phyloP scores from a whole-genome alignment of 2,113 vertebrate species.

The Tachuris rubrigastra region DNA sequence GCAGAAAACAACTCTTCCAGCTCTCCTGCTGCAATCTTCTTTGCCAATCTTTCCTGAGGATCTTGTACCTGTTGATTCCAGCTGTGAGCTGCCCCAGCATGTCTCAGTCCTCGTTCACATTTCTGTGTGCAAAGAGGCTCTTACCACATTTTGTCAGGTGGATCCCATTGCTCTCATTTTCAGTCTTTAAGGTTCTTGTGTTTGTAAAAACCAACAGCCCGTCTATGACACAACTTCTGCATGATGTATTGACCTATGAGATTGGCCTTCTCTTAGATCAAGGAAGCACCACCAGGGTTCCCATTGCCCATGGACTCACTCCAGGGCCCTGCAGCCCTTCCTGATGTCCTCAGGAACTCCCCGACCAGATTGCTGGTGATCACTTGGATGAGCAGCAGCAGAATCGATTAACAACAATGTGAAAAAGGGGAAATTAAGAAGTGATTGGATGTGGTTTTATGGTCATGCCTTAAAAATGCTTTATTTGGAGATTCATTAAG shows the following conservation, averaged over 20 bases:
- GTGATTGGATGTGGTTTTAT: not conserved
- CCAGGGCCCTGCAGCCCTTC: not conserved
- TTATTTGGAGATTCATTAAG: not conserved
- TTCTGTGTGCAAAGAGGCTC: not conserved
- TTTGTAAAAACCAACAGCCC: not conserved
- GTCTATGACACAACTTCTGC: not conserved
- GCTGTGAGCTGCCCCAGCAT: not conserved
- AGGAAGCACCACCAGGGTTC: not conserved
- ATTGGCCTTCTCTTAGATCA: not conserved
- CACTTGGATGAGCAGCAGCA: not conserved
- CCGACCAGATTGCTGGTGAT: not conserved
- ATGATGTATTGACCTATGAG: not conserved
- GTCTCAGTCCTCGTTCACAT: not conserved
- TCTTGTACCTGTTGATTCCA: not conserved
- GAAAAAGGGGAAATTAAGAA: not conserved
- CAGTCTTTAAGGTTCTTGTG: not conserved
- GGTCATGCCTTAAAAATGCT: not conserved
- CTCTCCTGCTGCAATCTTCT: not conserved
- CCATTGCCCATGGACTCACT: not conserved
- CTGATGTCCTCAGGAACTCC: not conserved
- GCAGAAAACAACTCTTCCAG: not conserved
- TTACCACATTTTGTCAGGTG: not conserved
- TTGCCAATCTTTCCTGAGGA: not conserved
- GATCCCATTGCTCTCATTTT: not conserved
- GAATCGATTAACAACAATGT: not conserved